phyloP scores from a whole-genome alignment of 2,888 invertebrate species.

The Hydropsyche betteni region DNA sequence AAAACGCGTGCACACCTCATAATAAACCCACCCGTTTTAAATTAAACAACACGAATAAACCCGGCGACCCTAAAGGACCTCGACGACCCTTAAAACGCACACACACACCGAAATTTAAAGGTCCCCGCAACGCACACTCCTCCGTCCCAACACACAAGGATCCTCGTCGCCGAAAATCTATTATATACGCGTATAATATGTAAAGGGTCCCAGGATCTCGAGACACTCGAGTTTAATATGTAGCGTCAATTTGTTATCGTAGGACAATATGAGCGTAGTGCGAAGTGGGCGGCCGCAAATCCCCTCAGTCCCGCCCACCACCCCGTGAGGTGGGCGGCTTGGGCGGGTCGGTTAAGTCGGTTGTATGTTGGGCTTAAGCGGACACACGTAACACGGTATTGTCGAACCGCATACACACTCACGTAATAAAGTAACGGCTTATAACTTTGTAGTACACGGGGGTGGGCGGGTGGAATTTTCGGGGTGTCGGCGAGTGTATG shows the following conservation, averaged over 20 bases:
- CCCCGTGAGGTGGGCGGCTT: conserved; percentile 17
- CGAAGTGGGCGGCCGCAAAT: no score
- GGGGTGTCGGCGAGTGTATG: neutral
- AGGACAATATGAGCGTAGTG: conserved; percentile 48
- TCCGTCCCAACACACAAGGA: neutral
- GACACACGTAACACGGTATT: conserved; percentile 52
- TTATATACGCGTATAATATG: no score
- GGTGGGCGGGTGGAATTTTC: neutral
- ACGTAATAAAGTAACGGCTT: conserved; percentile 50
- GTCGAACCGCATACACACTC: conserved; percentile 50
- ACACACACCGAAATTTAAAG: no score
- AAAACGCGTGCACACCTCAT: neutral
- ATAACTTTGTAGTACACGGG: conserved; percentile 45
- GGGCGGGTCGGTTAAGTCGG: conserved; percentile 49
- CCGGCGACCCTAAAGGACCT: conserved; percentile 19
- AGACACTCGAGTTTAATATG: conserved; percentile 44
- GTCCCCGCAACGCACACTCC: conserved; percentile 43
- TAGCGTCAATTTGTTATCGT: conserved; percentile 48
- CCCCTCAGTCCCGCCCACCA: no score
- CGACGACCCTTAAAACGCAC: conserved; percentile 15
- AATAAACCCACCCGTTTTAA: conserved; percentile 20
- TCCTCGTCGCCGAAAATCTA: no score
- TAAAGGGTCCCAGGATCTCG: conserved; percentile 43
- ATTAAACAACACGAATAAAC: conserved; percentile 28
- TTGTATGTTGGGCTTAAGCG: conserved; percentile 52